Base-by-base conservation (phyloP, 1,140 invertebrate genomes). In the Sinonovacula constricta region DNA sequence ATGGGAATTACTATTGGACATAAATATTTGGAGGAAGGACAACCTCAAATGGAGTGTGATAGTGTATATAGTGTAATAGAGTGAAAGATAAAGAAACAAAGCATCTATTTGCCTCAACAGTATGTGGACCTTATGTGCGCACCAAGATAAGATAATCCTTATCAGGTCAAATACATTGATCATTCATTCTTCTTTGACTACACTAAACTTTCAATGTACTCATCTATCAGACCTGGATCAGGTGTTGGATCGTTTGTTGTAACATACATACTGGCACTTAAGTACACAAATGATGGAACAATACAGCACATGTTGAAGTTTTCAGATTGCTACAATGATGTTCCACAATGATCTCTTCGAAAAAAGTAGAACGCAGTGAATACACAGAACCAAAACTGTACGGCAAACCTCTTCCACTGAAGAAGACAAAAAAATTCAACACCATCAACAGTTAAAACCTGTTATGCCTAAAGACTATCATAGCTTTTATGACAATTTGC, bases 21-120 rank as follows among this genome's bases (percentile, higher is more conserved):
- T 79, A 91, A 91, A 78, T 91, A 82, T 82, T 75, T 91, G 18
- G 87, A 88, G 79, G 82, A 81, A 36, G 91, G 91, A 7, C 91
- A 92, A 68, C 91, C 89, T 24, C 89, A 90, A 68, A 92, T 91
- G 88, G 90, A 91, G 67, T 85, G 84, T 65, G 90, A 92, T 76
- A 85, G 83, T 10, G 85, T 91, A 1, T 90, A 92, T 62, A 59
- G 57, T 36, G 45, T 49, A 3, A 82, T 77, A n/a, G 80, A 79
- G 45, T 18, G 54, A 36, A 68, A 60, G 51, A 7, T 81, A 10
- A 28, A 34, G 15, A 66, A 81, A 24, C 62, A 68, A 31, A 30
- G 14, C 5, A 68, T 80, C 24, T 60, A 74, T 51, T 33, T 63
- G 22, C 70, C 62, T 26, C 28, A 54, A 18, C 22, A 80, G 26